Conservation (phyloP, 2,797 vertebrate species). For the Distichodus sexfasciatus region DNA sequence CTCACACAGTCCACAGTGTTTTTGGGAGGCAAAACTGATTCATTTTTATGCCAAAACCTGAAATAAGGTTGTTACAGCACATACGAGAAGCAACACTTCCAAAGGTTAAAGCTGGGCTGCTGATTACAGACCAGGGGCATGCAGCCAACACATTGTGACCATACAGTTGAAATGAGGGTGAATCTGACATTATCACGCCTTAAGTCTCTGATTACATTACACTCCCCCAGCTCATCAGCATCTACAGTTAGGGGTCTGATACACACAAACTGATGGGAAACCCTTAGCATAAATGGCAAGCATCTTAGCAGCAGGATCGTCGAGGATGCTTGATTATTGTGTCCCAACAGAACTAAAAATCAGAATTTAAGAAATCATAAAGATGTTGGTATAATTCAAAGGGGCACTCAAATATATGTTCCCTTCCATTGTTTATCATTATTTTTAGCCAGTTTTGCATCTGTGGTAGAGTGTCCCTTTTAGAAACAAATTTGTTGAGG, state of each 20-base stretch:
- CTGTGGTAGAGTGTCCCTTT: too few relatives aligned
- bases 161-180: slow-evolving; percentile 23
- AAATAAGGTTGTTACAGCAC: neutral
- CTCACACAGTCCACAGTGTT: slow-evolving; percentile 6
- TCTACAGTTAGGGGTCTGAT: slow-evolving; percentile 27
- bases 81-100: neutral
- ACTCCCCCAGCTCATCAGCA: neutral
- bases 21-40: slow-evolving; percentile 9
- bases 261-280: slow-evolving; percentile 16
- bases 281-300: neutral
- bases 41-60: slow-evolving; percentile 18
- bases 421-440: too few relatives aligned
- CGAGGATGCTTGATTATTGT: neutral
- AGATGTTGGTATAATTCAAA: too few relatives aligned
- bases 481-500: neutral
- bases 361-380: neutral
- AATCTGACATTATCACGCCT: neutral
- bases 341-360: neutral
- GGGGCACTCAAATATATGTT: too few relatives aligned
- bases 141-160: slow-evolving; percentile 1
- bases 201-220: neutral
- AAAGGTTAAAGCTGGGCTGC: slow-evolving; percentile 5
- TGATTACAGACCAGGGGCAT: too few relatives aligned
- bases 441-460: too few relatives aligned
- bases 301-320: neutral